phyloP scores from a whole-genome alignment of 2,888 invertebrate genomes.

The Eupithecia inturbata region DNA sequence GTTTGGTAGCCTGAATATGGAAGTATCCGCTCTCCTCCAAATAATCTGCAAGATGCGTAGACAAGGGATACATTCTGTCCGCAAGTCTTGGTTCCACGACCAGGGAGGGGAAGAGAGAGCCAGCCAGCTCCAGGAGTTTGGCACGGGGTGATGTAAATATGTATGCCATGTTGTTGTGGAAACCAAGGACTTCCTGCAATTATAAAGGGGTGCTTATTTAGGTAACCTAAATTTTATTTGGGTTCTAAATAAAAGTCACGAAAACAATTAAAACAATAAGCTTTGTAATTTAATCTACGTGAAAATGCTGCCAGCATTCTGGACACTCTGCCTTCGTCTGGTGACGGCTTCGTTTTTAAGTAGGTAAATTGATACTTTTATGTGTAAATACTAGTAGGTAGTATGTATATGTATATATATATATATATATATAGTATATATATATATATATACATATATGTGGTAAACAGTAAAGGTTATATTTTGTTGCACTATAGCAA shows the following conservation, averaged over 20 bases:
- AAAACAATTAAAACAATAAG: too few species aligned
- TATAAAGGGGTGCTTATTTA: not conserved
- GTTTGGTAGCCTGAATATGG: constrained; percentile 93
- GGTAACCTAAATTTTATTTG: not conserved
- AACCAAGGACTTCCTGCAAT: constrained; percentile 75
- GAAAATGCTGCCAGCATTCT: too few species aligned
- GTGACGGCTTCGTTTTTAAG: too few species aligned
- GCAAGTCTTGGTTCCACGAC: constrained; percentile 72
- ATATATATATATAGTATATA: too few species aligned
- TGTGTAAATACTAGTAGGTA: too few species aligned
- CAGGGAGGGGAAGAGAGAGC: constrained; percentile 82
- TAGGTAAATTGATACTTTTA: too few species aligned
- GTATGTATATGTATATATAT: too few species aligned
- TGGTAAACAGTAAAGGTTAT: too few species aligned
- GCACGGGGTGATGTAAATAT: constrained; percentile 33
- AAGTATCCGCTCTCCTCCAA: constrained; percentile 71
- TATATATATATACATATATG: too few species aligned
- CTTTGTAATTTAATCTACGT: too few species aligned
- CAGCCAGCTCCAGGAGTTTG: constrained; percentile 70
- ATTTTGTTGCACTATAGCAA: too few species aligned
- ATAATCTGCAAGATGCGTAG: constrained; percentile 43
- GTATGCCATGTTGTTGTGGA: constrained; percentile 86
- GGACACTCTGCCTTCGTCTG: too few species aligned
- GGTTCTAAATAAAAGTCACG: not conserved
- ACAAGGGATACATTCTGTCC: constrained; percentile 63